These are phyloP conservation scores for Ceramica pisi DNA, from an alignment of 2,888 invertebrate species.

Conservation along the genomic window DNA sequence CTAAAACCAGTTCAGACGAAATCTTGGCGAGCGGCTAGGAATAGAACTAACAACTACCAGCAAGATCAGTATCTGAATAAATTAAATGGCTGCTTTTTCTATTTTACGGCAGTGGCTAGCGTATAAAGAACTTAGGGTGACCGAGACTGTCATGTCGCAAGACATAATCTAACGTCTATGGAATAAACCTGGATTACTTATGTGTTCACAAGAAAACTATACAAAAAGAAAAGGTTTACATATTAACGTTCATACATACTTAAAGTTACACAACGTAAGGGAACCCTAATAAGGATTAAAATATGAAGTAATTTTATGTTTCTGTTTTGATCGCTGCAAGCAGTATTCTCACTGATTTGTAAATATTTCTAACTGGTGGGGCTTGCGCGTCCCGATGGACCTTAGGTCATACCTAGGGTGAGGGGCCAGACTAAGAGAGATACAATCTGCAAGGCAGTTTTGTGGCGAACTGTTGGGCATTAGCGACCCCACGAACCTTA, in stretches of 20 bases:
- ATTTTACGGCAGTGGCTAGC: not conserved
- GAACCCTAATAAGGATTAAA: too few relatives aligned
- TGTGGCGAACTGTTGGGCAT: too few relatives aligned
- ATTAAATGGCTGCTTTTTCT: not conserved
- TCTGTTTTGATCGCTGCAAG: too few relatives aligned
- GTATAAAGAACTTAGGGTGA: not conserved
- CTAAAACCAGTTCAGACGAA: constrained; percentile 8
- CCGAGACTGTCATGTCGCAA: not conserved
- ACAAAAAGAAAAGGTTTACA: not conserved
- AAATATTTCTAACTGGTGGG: too few relatives aligned
- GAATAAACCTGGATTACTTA: not conserved
- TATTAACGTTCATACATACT: not conserved
- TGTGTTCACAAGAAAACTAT: not conserved
- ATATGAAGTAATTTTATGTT: too few relatives aligned
- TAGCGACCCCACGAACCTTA: too few relatives aligned
- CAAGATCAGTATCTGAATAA: not conserved
- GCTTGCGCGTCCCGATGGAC: too few relatives aligned
- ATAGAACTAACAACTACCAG: not conserved
- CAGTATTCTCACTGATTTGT: too few relatives aligned
- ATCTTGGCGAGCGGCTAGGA: constrained; percentile 17
- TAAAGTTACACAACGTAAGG: not conserved
- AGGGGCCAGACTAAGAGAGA: too few relatives aligned
- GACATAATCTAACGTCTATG: not conserved
- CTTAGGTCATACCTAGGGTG: too few relatives aligned
- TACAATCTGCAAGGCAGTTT: too few relatives aligned